Percentiles rank a stretch among this genome's conserved stretches.
phyloP scores from a whole-genome alignment of 2,113 vertebrate species.

The Percopsis transmontana region DNA sequence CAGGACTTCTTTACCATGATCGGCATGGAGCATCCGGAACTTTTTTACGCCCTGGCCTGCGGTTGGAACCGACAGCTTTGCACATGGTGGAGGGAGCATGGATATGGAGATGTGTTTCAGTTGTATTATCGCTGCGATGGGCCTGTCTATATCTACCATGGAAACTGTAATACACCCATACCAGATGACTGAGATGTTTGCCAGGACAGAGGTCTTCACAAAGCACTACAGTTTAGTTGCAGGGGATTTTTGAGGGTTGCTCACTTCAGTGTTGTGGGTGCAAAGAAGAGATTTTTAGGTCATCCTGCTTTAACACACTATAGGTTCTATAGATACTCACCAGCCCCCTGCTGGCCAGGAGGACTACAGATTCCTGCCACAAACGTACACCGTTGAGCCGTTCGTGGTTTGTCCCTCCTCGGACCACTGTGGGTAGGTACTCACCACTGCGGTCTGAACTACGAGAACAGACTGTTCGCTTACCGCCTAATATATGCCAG shows the following conservation, averaged over 20 bases:
- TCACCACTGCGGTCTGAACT: too few species aligned
- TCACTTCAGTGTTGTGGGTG: background rate
- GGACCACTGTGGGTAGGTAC: too few species aligned
- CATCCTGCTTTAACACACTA: background rate
- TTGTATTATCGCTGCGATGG: slow-evolving; percentile 89
- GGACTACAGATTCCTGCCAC: slow-evolving; percentile 5
- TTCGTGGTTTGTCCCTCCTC: too few species aligned
- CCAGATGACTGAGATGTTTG: slow-evolving; percentile 80
- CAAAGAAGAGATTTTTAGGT: background rate
- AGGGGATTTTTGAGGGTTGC: background rate
- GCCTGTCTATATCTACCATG: slow-evolving; percentile 88
- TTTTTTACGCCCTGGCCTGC: slow-evolving; percentile 89
- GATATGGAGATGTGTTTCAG: slow-evolving; percentile 89
- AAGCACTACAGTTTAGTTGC: background rate
- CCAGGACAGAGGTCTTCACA: background rate
- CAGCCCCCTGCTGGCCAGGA: slow-evolving; percentile 51
- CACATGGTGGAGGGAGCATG: slow-evolving; percentile 96
- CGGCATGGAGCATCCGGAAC: slow-evolving; percentile 92
- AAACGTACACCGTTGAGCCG: too few species aligned
- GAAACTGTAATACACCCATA: slow-evolving; percentile 94
- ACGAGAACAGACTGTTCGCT: too few species aligned
- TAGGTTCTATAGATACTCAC: background rate
- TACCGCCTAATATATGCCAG: too few species aligned
- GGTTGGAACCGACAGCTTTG: slow-evolving; percentile 97
- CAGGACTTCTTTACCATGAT: slow-evolving; percentile 99